Conservation (phyloP, 2,113 vertebrate genomes). For the Strigops habroptila region DNA sequence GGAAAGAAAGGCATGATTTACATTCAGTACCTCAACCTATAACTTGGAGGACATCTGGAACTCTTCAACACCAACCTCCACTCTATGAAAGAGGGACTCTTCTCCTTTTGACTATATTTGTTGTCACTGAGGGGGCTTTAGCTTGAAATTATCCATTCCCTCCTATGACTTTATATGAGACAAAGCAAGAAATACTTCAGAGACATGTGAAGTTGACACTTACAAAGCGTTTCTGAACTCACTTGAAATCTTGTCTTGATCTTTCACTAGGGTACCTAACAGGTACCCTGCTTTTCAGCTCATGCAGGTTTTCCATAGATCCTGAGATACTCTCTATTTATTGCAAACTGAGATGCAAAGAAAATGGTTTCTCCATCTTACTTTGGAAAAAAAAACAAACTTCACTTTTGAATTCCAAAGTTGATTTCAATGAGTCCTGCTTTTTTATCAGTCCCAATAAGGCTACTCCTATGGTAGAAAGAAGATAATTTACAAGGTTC, state of each 20-base stretch:
- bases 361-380: neutral
- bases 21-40: neutral
- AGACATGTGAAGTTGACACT: neutral
- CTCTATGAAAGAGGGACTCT: neutral
- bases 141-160: neutral
- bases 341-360: neutral
- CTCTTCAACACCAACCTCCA: neutral
- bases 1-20: neutral
- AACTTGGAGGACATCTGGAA: conserved; percentile 30
- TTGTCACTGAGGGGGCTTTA: neutral
- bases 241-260: neutral
- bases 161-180: neutral
- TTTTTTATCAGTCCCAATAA: neutral
- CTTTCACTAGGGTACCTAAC: neutral
- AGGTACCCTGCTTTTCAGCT: neutral
- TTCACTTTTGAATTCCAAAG: neutral
- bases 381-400: neutral
- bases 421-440: neutral
- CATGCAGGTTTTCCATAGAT: neutral
- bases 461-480: neutral
- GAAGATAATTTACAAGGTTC: neutral
- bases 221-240: neutral
- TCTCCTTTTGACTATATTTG: neutral
- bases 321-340: neutral
- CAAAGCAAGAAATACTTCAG: neutral